These are phyloP conservation scores for Odontocolon sp. DNA, from an alignment of 2,888 invertebrate species.

Conservation along the genomic window DNA sequence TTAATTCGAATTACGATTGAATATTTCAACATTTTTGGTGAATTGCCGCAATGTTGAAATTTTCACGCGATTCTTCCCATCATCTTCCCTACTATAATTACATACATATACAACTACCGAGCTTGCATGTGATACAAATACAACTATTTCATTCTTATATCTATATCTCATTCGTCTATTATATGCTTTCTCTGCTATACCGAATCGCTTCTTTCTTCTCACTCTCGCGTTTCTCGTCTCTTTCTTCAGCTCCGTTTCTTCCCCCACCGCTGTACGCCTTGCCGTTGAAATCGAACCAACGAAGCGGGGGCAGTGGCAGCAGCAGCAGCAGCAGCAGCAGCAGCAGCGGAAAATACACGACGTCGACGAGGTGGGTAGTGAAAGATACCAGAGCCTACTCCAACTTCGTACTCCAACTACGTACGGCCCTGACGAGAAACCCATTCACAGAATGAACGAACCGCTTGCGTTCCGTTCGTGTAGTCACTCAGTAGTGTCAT, in stretches of 20 bases:
- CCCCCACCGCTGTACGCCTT: neutral
- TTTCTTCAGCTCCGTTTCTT: neutral
- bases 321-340: neutral
- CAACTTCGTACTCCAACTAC: neutral
- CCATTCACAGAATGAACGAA: constrained; percentile 77
- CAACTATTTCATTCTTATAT: too few species aligned
- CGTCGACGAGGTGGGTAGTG: neutral
- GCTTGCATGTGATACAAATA: too few species aligned
- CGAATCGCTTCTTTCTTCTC: too few species aligned
- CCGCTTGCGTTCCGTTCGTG: constrained; percentile 72
- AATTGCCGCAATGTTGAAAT: too few species aligned
- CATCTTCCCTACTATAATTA: too few species aligned
- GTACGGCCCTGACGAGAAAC: constrained; percentile 70
- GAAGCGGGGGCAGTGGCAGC: neutral
- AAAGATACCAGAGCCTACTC: constrained; percentile 26
- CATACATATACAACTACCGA: too few species aligned
- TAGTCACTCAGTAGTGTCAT: constrained; percentile 83
- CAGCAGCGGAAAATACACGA: neutral
- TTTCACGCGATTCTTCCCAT: too few species aligned
- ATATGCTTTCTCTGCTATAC: too few species aligned
- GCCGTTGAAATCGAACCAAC: neutral
- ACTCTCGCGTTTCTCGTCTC: constrained; percentile 3
- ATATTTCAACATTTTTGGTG: too few species aligned
- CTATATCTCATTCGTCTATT: too few species aligned
- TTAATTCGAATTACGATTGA: too few species aligned